phyloP scores from a whole-genome alignment of 2,113 vertebrate species.

The Cavia aperea region DNA sequence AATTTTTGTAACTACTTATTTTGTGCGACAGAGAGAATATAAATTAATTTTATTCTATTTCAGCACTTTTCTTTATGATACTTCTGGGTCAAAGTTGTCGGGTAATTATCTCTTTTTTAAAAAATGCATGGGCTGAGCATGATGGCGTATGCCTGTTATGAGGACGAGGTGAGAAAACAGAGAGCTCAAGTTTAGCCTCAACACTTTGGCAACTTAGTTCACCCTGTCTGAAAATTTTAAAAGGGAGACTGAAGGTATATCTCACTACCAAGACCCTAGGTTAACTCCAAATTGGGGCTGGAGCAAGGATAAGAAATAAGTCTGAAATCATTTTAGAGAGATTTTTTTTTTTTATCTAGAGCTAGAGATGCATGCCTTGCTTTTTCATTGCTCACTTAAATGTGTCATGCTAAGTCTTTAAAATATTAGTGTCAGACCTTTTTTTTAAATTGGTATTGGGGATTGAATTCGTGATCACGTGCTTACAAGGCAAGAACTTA shows the following conservation, averaged over 20 bases:
- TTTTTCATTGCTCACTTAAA: background rate
- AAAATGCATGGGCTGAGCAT: background rate
- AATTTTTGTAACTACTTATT: background rate
- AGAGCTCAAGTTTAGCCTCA: background rate
- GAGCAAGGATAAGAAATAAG: no score
- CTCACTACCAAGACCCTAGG: background rate
- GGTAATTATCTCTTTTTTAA: background rate
- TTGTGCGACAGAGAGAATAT: background rate
- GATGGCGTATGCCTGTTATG: background rate
- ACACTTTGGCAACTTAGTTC: background rate
- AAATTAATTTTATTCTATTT: background rate
- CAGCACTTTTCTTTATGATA: background rate
- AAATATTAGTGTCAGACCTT: background rate
- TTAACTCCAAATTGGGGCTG: background rate
- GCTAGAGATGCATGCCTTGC: background rate
- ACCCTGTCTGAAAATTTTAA: background rate
- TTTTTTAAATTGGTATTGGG: no score
- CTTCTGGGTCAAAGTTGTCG: background rate
- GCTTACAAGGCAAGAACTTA: no score
- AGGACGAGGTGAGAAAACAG: background rate
- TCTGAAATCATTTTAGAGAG: background rate
- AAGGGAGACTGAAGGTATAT: background rate
- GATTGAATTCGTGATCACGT: no score
- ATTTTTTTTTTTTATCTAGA: background rate
- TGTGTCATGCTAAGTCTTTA: background rate